A percentile compares a stretch with the other conserved stretches of the same genome.
Evolutionary conservation across 2,888 invertebrate species (phyloP).

Genomic region (Reticulitermes lucifugus): DNA sequence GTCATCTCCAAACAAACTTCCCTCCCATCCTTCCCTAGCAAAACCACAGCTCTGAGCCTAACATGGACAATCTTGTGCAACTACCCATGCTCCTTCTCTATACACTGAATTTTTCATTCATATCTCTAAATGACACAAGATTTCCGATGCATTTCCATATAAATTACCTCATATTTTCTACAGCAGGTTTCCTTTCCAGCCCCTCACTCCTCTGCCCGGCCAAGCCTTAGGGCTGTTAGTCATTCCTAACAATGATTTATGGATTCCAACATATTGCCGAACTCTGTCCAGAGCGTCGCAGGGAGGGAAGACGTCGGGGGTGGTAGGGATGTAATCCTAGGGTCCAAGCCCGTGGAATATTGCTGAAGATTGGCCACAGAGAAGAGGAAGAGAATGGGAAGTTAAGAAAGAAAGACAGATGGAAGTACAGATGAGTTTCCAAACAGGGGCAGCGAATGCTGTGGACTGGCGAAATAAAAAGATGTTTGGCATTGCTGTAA

Average conservation of each 20-base stretch:
- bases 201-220: conserved; percentile 60
- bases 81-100: conserved; percentile 31
- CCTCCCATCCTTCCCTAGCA: conserved; percentile 10
- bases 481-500: no score
- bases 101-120: conserved; percentile 57
- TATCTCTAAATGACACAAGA: conserved; percentile 57
- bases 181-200: conserved; percentile 45
- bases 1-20: background rate
- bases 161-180: conserved; percentile 68
- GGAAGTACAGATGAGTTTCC: background rate
- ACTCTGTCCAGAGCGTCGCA: conserved; percentile 45
- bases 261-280: conserved; percentile 67
- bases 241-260: conserved; percentile 68
- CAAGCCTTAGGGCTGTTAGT: conserved; percentile 65
- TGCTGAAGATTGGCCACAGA: conserved; percentile 49
- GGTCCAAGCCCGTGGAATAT: conserved; percentile 46
- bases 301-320: background rate
- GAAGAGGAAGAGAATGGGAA: conserved; percentile 6
- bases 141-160: conserved; percentile 65
- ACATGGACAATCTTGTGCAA: conserved; percentile 16
- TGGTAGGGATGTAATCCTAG: conserved; percentile 36
- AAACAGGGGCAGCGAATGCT: background rate
- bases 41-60: conserved; percentile 10
- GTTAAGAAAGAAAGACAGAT: background rate
- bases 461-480: no score